Percentiles rank a stretch among this genome's conserved stretches.
phyloP scores from a whole-genome alignment of 2,797 vertebrate species.

The Pantherophis alleghaniensis region DNA sequence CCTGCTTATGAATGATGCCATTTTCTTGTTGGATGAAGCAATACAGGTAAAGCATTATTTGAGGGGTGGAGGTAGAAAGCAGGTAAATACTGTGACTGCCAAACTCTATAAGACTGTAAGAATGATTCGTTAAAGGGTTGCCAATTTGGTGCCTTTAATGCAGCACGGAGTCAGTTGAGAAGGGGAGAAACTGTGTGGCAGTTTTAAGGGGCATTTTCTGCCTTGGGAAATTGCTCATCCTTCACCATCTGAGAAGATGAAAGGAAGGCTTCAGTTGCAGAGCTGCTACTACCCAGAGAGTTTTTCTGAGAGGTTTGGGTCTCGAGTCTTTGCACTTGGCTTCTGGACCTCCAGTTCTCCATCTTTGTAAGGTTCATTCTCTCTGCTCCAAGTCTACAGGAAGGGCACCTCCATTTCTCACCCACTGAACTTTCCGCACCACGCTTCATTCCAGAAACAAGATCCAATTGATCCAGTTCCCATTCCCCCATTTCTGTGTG shows the following conservation, averaged over 20 bases:
- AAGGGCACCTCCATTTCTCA: not conserved
- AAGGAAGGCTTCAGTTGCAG: not conserved
- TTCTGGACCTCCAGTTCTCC: not conserved
- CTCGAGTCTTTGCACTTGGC: too few relatives aligned
- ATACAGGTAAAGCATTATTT: constrained; percentile 85
- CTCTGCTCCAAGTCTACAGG: not conserved
- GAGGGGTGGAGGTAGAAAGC: accelerated
- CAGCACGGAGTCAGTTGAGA: not conserved
- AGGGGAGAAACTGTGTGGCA: not conserved
- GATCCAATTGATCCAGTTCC: too few relatives aligned
- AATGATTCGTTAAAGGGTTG: not conserved
- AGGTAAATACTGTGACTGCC: not conserved
- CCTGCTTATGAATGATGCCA: constrained; percentile 95
- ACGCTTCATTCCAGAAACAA: not conserved
- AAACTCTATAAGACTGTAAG: not conserved
- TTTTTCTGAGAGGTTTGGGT: accelerated
- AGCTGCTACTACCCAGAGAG: not conserved
- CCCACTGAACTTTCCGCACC: not conserved
- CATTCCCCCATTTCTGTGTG: not conserved
- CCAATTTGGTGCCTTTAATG: too few relatives aligned
- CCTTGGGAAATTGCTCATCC: not conserved
- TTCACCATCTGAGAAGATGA: not conserved
- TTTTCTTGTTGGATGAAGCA: constrained; percentile 95
- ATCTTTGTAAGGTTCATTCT: not conserved
- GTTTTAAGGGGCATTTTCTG: not conserved